These are phyloP conservation scores for Acholoe squamosa DNA, from an alignment of 2,888 invertebrate genomes.

Conservation along the genomic window DNA sequence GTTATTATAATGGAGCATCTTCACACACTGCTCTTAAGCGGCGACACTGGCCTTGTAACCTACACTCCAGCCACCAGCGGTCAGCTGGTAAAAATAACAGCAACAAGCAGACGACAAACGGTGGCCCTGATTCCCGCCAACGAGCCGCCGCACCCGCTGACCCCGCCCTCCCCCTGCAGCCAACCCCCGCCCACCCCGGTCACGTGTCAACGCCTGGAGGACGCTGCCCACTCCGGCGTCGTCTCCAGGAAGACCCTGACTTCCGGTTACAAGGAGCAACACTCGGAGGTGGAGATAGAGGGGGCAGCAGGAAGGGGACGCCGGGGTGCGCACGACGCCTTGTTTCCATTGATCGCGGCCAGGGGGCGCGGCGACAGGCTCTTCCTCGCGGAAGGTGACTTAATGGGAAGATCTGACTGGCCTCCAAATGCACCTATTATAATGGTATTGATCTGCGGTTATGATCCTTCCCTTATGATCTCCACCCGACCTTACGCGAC, in stretches of 20 bases:
- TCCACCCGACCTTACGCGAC: not conserved
- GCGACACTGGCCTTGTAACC: conserved; percentile 6
- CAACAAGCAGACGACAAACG: conserved; percentile 20
- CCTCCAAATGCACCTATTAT: conserved; percentile 34
- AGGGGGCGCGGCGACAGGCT: conserved; percentile 20
- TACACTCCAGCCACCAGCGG: not conserved
- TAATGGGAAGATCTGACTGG: conserved; percentile 44
- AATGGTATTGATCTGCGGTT: conserved; percentile 24
- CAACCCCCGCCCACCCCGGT: not conserved
- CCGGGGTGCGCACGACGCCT: conserved; percentile 29
- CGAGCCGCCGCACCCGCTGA: conserved; percentile 22
- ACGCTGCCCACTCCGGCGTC: conserved; percentile 9
- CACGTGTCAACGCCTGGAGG: not conserved
- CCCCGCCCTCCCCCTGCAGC: not conserved
- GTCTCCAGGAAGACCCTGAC: conserved; percentile 48
- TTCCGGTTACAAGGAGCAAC: conserved; percentile 44
- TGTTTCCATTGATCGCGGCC: conserved; percentile 24
- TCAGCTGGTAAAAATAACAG: conserved; percentile 3
- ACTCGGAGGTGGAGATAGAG: not conserved
- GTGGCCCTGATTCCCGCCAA: not conserved
- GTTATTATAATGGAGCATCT: not conserved
- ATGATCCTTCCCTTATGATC: conserved; percentile 34
- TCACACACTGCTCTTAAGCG: not conserved
- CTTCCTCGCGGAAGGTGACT: not conserved
- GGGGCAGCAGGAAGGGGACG: not conserved